These are phyloP conservation scores for Callopanchax toddi DNA, from an alignment of 2,113 vertebrate genomes.

Conservation along the genomic window DNA sequence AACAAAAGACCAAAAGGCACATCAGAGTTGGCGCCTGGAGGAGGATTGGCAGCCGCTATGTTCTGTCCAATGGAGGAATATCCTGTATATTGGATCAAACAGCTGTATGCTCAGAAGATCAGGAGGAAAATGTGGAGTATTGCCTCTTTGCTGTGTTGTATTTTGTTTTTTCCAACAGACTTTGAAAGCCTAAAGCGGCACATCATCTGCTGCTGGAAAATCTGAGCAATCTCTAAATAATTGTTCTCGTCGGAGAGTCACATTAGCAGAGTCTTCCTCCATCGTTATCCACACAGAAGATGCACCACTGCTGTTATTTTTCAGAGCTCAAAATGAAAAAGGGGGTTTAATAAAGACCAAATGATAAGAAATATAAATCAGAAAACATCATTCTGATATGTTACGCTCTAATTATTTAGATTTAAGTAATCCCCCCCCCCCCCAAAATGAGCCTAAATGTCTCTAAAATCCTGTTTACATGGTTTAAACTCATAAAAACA, in stretches of 20 bases:
- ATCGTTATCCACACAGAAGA: background rate
- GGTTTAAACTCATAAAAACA: background rate
- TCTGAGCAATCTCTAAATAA: background rate
- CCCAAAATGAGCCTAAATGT: too few species aligned
- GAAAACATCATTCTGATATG: too few species aligned
- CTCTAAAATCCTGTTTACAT: background rate
- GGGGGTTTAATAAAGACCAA: background rate
- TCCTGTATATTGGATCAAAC: background rate
- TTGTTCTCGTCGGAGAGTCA: background rate
- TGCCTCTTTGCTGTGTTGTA: background rate
- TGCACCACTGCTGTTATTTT: background rate
- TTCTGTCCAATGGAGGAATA: background rate
- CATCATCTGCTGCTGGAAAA: background rate
- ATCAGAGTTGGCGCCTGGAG: background rate
- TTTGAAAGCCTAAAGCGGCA: background rate
- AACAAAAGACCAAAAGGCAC: background rate
- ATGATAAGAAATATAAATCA: background rate
- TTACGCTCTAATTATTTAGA: background rate
- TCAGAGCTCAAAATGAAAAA: background rate
- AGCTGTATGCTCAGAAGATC: background rate
- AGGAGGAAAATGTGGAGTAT: background rate
- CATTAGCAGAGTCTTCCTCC: background rate
- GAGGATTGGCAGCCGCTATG: background rate
- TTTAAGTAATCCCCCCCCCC: too few species aligned
- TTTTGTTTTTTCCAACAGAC: background rate